These are phyloP conservation scores for Orthosia incerta DNA, from an alignment of 2,888 invertebrate genomes.

Conservation along the genomic window DNA sequence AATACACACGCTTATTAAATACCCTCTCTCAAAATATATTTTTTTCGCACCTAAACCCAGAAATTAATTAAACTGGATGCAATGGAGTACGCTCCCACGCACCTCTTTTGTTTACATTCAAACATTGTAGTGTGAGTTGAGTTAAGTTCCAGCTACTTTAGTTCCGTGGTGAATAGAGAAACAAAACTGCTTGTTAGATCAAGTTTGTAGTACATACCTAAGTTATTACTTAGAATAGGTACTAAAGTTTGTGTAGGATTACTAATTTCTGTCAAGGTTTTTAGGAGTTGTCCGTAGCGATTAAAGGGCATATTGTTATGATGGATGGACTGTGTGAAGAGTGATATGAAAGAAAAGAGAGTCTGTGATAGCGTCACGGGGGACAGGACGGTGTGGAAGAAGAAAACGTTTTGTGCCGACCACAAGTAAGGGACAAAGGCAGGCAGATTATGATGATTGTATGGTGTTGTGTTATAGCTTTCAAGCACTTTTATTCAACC, in stretches of 20 bases:
- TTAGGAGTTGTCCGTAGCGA: neutral
- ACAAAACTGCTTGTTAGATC: constrained; percentile 30
- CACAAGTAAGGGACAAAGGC: too few relatives aligned
- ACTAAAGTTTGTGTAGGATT: neutral
- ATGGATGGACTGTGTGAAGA: too few relatives aligned
- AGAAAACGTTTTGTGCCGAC: too few relatives aligned
- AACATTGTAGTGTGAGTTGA: constrained; percentile 4
- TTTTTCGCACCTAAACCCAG: constrained; percentile 9
- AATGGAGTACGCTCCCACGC: constrained; percentile 21
- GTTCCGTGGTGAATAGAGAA: constrained; percentile 8
- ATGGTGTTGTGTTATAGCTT: too few relatives aligned
- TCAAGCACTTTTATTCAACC: too few relatives aligned
- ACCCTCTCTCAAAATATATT: constrained; percentile 1
- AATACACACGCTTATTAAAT: constrained; percentile 13
- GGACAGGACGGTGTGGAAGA: too few relatives aligned
- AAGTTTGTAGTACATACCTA: constrained; percentile 12
- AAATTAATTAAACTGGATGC: constrained; percentile 37
- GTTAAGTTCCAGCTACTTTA: constrained; percentile 14
- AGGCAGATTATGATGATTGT: too few relatives aligned
- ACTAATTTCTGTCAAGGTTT: neutral
- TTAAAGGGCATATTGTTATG: too few relatives aligned
- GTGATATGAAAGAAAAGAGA: too few relatives aligned
- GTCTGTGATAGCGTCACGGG: too few relatives aligned
- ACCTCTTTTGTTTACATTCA: constrained; percentile 31
- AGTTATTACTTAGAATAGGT: constrained; percentile 3